Evolutionary conservation across 1,140 invertebrate species (phyloP), one percentile per base, ranked within the genome.

Genomic region (Caenorhabditis briggsae): DNA sequence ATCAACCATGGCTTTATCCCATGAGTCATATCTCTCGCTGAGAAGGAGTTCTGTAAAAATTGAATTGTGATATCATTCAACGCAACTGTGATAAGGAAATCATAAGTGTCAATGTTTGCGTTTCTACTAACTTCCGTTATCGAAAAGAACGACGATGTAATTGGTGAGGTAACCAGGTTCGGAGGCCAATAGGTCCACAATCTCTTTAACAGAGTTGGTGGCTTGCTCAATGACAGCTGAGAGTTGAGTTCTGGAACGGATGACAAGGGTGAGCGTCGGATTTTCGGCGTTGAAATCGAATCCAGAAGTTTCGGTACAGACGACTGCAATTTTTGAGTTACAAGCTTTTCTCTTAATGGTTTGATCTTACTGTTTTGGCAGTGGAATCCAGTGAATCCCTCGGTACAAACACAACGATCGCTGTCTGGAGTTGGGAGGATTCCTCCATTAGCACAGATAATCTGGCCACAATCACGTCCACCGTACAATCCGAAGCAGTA

Each of bases 111-210:
- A 82, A 8, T 43, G n/a, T 50, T 82, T 48, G 23, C 11, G 16
- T n/a, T 11, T 20, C 20, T 2, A 84, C 85, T 65, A 23, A 88
- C 87, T 84, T 20, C 84, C 50, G 58, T 86, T 83, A 64, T 88
- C 89, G 65, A 88, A 88, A 7, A 85, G 74, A 50, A 88, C 86
- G 41, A 88, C 48, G 12, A 65, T 64, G 65, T 85, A 87, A n/a
- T 78, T 82, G 20, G 50, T 56, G 23, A 88, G 43, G 46, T 88
- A 88, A 16, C 33, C 70, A n/a, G 88, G 88, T n/a, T 84, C 86
- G 46, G 65, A 83, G 14, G 58, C 18, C 12, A 83, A 33, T 18
- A 53, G 12, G 9, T 61, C 48, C 70, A 59, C 46, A 53, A 87
- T 64, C 5, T 23, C n/a, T 14, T 23, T 16, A 12, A 84, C 48